Evolutionary conservation across 2,888 invertebrate genomes (phyloP).

Genomic region (Chrysomela aeneicollis): DNA sequence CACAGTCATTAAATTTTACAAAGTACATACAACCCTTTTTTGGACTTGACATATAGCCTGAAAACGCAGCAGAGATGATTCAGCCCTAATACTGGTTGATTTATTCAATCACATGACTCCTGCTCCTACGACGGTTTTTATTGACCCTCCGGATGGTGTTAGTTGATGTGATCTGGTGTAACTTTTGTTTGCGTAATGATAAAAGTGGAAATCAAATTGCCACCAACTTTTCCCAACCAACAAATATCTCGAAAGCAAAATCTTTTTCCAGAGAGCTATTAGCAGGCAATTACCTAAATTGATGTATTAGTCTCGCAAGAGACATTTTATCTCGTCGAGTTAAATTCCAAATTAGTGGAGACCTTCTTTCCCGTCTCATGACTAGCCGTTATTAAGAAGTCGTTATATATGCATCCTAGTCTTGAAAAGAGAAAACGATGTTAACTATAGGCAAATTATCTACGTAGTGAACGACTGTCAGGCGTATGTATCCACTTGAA

Average conservation of each 20-base stretch:
- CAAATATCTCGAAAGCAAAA: conserved; percentile 42
- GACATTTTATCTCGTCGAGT: conserved; percentile 45
- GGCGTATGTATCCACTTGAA: neutral
- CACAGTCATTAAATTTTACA: too few relatives aligned
- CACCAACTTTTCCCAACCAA: neutral
- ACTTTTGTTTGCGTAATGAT: too few relatives aligned
- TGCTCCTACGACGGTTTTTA: too few relatives aligned
- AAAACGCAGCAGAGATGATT: too few relatives aligned
- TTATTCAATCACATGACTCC: too few relatives aligned
- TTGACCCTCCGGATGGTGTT: too few relatives aligned
- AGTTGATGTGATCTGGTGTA: too few relatives aligned
- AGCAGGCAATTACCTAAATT: conserved; percentile 52
- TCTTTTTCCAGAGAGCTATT: conserved; percentile 45
- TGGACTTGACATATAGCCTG: too few relatives aligned
- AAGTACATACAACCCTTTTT: too few relatives aligned
- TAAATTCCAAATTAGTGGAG: conserved; percentile 48
- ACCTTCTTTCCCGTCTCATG: conserved; percentile 34
- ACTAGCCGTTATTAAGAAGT: conserved; percentile 30
- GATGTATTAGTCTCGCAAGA: conserved; percentile 53
- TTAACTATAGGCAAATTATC: neutral
- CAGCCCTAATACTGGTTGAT: too few relatives aligned
- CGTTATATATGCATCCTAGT: conserved; percentile 32
- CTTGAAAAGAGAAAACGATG: conserved; percentile 23
- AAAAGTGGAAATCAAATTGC: neutral
- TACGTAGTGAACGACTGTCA: neutral